A percentile compares a stretch with the other conserved stretches of the same genome.
phyloP scores from a whole-genome alignment of 2,888 invertebrate species.

The Cistogaster globosa region DNA sequence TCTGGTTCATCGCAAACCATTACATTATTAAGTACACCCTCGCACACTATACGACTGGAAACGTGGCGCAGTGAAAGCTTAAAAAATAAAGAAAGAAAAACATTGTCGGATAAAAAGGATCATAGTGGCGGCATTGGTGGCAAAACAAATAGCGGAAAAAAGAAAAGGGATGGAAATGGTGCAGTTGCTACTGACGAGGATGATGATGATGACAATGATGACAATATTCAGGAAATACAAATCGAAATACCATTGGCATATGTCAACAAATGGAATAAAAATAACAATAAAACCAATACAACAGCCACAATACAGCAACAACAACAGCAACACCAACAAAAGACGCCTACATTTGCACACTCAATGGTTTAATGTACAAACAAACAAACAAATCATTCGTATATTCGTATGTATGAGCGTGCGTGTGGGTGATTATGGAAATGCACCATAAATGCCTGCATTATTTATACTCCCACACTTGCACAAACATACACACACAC shows the following conservation, averaged over 20 bases:
- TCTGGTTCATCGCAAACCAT: conserved; percentile 41
- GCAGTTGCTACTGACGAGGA: conserved; percentile 14
- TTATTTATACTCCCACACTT: neutral
- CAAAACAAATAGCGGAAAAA: conserved; percentile 9
- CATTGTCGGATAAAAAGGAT: conserved; percentile 40
- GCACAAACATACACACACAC: neutral
- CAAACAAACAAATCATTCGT: conserved; percentile 17
- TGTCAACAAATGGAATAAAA: conserved; percentile 80
- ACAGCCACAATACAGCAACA: conserved; percentile 46
- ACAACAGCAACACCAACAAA: conserved; percentile 28
- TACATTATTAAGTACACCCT: conserved; percentile 58
- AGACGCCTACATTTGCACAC: conserved; percentile 73
- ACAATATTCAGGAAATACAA: conserved; percentile 80
- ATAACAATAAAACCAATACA: conserved; percentile 77
- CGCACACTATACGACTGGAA: conserved; percentile 57
- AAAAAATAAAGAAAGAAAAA: conserved; percentile 51
- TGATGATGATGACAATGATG: conserved; percentile 71
- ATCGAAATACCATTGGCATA: conserved; percentile 80
- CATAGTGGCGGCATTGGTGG: conserved; percentile 14
- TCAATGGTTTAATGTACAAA: conserved; percentile 77
- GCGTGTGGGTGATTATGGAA: neutral
- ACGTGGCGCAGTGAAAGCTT: conserved; percentile 59
- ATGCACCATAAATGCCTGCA: conserved; percentile 19
- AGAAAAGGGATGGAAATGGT: neutral
- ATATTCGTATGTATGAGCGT: conserved; percentile 23